These are phyloP conservation scores for Poecilia velifera DNA, from an alignment of 2,797 vertebrate species.

Conservation along the genomic window DNA sequence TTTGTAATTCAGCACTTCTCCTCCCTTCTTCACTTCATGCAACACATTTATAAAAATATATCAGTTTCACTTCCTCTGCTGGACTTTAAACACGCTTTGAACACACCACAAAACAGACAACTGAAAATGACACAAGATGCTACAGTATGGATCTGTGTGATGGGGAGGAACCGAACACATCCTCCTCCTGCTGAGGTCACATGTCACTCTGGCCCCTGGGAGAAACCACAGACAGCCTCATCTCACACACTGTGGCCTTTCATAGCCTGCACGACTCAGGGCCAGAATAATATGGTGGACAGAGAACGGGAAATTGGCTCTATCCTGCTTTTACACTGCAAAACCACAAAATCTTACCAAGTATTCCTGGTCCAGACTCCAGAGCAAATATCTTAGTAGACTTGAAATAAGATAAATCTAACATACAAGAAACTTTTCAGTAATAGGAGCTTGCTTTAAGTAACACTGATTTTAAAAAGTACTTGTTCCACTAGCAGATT, in stretches of 20 bases:
- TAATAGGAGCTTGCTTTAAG: no score
- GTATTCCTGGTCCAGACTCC: no score
- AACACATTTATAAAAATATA: conserved; percentile 4
- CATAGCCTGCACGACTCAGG: conserved; percentile 54
- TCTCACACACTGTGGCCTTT: conserved; percentile 66
- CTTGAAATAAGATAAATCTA: no score
- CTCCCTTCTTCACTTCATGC: conserved; percentile 7
- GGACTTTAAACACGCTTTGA: conserved; percentile 7
- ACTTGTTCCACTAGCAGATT: no score
- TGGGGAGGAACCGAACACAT: conserved; percentile 29
- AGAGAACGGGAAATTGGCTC: conserved; percentile 35
- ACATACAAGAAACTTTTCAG: no score
- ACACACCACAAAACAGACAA: neutral
- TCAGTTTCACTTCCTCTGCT: conserved; percentile 36
- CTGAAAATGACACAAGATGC: conserved; percentile 43
- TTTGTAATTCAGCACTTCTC: conserved; percentile 2
- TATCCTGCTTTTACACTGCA: conserved; percentile 15
- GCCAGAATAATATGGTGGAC: conserved; percentile 47
- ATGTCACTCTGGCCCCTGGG: conserved; percentile 40
- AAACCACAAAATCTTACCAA: no score
- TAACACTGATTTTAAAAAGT: no score
- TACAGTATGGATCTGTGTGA: conserved; percentile 43
- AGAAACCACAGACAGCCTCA: conserved; percentile 39
- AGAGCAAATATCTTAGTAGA: no score
- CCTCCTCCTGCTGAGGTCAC: conserved; percentile 43